These are phyloP conservation scores for Amblyjoppa fuscipennis DNA, from an alignment of 2,888 invertebrate species.

Conservation along the genomic window DNA sequence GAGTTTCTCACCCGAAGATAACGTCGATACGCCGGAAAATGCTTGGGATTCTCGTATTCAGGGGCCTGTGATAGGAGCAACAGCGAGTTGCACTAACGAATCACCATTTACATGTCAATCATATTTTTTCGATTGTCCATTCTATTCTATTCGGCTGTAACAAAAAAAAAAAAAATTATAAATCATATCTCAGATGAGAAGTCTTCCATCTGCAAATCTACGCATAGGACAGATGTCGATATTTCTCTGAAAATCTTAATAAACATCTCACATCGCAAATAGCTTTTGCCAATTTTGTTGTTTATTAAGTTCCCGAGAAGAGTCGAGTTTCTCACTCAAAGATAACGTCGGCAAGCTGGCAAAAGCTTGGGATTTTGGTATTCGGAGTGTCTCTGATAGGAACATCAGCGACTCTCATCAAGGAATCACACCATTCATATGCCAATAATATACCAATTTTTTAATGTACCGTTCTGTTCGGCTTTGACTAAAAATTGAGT, in stretches of 20 bases:
- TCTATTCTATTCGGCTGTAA: too few relatives aligned
- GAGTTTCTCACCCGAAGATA: conserved; percentile 46
- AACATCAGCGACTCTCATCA: not conserved
- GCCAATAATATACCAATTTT: too few relatives aligned
- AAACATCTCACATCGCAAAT: not conserved
- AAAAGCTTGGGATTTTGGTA: not conserved
- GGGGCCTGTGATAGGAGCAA: not conserved
- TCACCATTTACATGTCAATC: not conserved
- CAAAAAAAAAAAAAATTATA: too few relatives aligned
- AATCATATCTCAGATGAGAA: too few relatives aligned
- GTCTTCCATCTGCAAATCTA: not conserved
- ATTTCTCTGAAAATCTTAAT: not conserved
- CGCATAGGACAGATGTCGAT: not conserved
- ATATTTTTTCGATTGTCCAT: too few relatives aligned
- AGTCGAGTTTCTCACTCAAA: conserved; percentile 42
- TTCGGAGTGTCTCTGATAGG: not conserved
- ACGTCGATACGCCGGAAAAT: conserved; percentile 15
- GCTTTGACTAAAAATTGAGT: too few relatives aligned
- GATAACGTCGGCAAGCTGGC: conserved; percentile 29
- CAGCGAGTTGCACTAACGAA: conserved; percentile 13
- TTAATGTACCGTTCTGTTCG: too few relatives aligned
- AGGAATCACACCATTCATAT: conserved; percentile 20
- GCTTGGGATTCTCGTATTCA: not conserved
- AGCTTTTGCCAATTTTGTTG: conserved; percentile 5
- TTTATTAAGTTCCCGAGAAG: conserved; percentile 1